These are phyloP conservation scores for Campylorhamphus procurvoides DNA, from an alignment of 2,113 vertebrate genomes.

Conservation along the genomic window DNA sequence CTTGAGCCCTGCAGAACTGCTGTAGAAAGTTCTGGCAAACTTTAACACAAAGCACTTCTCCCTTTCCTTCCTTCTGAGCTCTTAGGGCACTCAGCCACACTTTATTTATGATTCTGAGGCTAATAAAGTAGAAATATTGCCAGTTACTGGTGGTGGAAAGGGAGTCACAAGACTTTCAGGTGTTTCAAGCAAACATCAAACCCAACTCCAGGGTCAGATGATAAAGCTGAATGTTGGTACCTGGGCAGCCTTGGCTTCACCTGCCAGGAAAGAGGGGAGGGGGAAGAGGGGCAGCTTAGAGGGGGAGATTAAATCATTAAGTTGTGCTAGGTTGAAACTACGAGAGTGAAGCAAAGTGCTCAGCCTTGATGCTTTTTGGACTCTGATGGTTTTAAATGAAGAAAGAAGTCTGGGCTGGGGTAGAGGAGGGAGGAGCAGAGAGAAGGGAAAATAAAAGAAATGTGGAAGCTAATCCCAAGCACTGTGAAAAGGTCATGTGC, in stretches of 20 bases:
- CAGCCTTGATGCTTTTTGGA: neutral
- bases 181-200: neutral
- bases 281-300: neutral
- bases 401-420: neutral
- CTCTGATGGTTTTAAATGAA: neutral
- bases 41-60: neutral
- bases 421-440: neutral
- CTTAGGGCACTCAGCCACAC: neutral
- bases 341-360: neutral
- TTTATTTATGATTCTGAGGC: neutral
- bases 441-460: neutral
- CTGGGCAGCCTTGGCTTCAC: neutral
- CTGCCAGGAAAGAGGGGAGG: neutral
- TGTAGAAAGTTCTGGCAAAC: neutral
- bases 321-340: neutral
- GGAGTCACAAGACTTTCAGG: neutral
- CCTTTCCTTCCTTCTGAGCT: neutral
- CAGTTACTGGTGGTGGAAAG: neutral
- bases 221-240: neutral
- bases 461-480: constrained; percentile 59
- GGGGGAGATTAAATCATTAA: neutral
- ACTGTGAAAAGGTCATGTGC: constrained; percentile 80
- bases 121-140: neutral
- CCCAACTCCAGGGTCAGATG: neutral
- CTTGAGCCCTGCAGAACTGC: neutral